Evolutionary conservation across 2,888 invertebrate species (phyloP), one percentile per base, ranked within the genome.

Genomic region (Tetragnatha montana): DNA sequence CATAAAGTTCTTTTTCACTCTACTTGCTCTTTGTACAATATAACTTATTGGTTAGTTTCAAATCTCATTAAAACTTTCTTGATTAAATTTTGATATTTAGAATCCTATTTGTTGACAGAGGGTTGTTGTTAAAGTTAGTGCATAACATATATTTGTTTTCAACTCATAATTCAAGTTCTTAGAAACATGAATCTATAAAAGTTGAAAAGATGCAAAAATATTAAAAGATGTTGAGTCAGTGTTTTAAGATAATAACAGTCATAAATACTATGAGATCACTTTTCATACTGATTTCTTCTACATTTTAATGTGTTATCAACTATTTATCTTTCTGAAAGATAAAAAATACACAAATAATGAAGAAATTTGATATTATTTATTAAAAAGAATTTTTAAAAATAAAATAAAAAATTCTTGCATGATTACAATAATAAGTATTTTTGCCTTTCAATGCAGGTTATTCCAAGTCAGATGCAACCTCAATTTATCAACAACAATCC

Each of bases 401-500:
- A 35, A 35, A 4, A 35, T 35, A 35, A 1, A 35, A 35, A 1
- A 35, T 35, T 35, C 4, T 4, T 35, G 35, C 1, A 35, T 35
- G 2, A 35, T 2, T 35, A 35, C 35, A 35, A 35, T 35, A 35
- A 35, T 35, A 4, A 35, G 35, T 35, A 35, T 35, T 35, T 35
- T 35, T 35, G 35, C 35, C 35, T 35, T 35, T 35, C 35, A 35
- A 35, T 60, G 14, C 10, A 89, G 85, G 81, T 81, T 47, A 10
- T 69, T n/a, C 70, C 84, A 14, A 85, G 68, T n/a, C 89, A 85
- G 47, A 8, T 69, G 10, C 60, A 60, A 17, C 81, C 89, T 3
- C 88, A 88, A 47, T 81, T 51, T 51, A 17, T 85, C 14, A 89
- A 86, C 35, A 47, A 75, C 22, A 71, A 76, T 19, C 89, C 89